These are phyloP conservation scores for Misgurnus anguillicaudatus DNA, from an alignment of 2,113 vertebrate species.

Conservation along the genomic window DNA sequence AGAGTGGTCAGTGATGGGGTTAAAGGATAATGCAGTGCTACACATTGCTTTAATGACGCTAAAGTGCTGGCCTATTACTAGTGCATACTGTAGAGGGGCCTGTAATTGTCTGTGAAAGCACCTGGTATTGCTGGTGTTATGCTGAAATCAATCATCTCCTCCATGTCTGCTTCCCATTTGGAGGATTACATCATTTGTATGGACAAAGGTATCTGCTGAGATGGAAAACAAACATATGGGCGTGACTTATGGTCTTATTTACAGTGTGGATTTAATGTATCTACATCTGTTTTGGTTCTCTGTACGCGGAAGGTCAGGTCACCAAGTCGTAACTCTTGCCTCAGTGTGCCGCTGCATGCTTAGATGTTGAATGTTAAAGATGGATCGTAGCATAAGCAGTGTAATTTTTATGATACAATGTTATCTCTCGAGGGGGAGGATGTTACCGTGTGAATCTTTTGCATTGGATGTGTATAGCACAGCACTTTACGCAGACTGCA, in stretches of 20 bases:
- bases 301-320: constrained; percentile 15
- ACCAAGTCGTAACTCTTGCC: constrained; percentile 15
- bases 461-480: not conserved
- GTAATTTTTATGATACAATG: not conserved
- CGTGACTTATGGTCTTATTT: constrained; percentile 28
- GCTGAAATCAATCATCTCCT: constrained; percentile 86
- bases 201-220: constrained; percentile 66
- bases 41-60: constrained; percentile 80
- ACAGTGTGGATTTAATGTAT: constrained; percentile 26
- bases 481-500: not conserved
- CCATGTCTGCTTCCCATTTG: constrained; percentile 74
- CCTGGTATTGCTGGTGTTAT: constrained; percentile 80
- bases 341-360: not conserved
- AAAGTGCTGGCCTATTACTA: constrained; percentile 78
- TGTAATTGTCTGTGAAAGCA: constrained; percentile 88
- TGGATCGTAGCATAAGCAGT: not conserved
- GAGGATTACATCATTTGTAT: constrained; percentile 77
- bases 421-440: not conserved
- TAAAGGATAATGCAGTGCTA: constrained; percentile 77
- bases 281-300: constrained; percentile 40
- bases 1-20: constrained; percentile 76
- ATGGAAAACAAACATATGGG: constrained; percentile 49
- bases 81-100: constrained; percentile 71
- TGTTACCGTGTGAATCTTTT: not conserved
- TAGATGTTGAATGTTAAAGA: not conserved